Evolutionary conservation across 30 jellyfish, hydroid and myxozoan species (phyloP).

Genomic region (Cassiopea xamachana): DNA sequence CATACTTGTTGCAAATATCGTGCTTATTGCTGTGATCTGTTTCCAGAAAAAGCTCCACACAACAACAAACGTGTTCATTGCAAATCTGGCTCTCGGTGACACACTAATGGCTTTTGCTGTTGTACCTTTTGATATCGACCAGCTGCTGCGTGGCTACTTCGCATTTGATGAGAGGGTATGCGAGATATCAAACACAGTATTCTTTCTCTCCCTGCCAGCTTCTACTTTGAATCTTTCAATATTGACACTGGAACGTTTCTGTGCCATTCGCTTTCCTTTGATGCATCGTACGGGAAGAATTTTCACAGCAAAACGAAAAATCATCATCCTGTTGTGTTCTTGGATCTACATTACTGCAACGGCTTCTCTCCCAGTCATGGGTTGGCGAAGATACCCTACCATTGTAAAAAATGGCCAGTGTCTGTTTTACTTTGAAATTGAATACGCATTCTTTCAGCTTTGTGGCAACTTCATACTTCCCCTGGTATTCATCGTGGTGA

Average conservation of each 20-base stretch:
- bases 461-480: constrained; percentile 59
- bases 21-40: constrained; percentile 57
- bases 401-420: constrained; percentile 60
- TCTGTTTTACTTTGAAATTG: constrained; percentile 47
- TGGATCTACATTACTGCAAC: constrained; percentile 75
- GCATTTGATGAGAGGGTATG: constrained; percentile 61
- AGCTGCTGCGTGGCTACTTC: constrained; percentile 62
- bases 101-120: constrained; percentile 57
- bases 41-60: constrained; percentile 68
- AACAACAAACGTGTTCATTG: constrained; percentile 77
- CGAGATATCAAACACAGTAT: constrained; percentile 69
- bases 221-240: constrained; percentile 77
- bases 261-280: constrained; percentile 81
- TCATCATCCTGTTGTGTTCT: constrained; percentile 50
- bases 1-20: constrained; percentile 28
- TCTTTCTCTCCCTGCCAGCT: constrained; percentile 90
- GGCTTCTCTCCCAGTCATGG: constrained; percentile 76
- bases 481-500: constrained; percentile 33
- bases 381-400: constrained; percentile 64
- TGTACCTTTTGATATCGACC: constrained; percentile 81
- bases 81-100: constrained; percentile 88
- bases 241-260: constrained; percentile 80
- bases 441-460: constrained; percentile 47
- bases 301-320: constrained; percentile 67
- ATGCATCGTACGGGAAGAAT: constrained; percentile 61